Evolutionary conservation across 2,888 invertebrate genomes (phyloP).

Genomic region (Caradrina kadenii): DNA sequence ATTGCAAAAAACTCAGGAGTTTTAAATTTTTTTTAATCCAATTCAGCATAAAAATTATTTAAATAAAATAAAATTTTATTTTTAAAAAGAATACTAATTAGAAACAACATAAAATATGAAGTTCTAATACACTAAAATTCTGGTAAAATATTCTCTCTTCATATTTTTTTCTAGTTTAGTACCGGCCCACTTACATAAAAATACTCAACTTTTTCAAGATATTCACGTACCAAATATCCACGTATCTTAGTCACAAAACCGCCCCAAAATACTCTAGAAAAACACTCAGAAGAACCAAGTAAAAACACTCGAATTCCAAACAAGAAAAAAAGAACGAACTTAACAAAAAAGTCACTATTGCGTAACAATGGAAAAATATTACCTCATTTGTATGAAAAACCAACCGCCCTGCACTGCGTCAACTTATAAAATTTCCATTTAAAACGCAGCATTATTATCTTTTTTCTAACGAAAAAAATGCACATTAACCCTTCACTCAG

Average conservation of each 20-base stretch:
- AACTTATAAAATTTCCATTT: conserved; percentile 89
- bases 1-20: background rate
- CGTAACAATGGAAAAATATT: conserved; percentile 82
- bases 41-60: background rate
- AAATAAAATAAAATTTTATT: background rate
- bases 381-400: conserved; percentile 78
- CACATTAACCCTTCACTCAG: conserved; percentile 66
- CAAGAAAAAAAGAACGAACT: conserved; percentile 40
- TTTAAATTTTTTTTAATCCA: background rate
- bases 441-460: conserved; percentile 88
- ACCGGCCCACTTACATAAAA: background rate
- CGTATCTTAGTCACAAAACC: conserved; percentile 3
- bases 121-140: background rate
- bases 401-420: conserved; percentile 82
- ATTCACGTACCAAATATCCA: background rate
- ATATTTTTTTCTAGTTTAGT: background rate
- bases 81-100: background rate
- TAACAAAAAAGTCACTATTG: conserved; percentile 65
- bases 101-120: background rate
- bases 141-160: background rate
- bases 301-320: conserved; percentile 20
- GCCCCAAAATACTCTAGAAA: background rate
- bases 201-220: background rate
- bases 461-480: conserved; percentile 88
- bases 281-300: background rate